Base-by-base conservation (phyloP, 2,113 vertebrate species). In the Rhinoderma darwinii region DNA sequence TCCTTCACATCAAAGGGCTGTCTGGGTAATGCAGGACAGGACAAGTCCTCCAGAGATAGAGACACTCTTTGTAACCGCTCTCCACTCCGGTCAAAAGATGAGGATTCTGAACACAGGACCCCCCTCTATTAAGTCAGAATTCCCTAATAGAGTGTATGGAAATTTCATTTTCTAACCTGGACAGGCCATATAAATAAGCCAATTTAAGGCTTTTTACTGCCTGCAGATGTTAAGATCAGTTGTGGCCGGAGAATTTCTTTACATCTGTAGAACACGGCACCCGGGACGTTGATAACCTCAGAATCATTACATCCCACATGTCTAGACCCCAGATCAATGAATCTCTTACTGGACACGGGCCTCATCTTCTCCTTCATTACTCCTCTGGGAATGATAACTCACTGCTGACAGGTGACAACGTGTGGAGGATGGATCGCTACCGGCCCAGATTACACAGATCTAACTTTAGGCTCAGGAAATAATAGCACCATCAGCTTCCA, bases 381-480 rank as follows among this genome's bases (percentile, higher is more conserved):
- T 82, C 8, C 0, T 8, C 20, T 51, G 22, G 25, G 84, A 88
- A 59, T 32, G 70, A 86, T 25, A 61, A 17, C 5, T 72, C 47
- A 30, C 75, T 87, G 75, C 85, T 61, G 77, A 88, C 89, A 89
- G 61, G 5, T 84, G 66, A 73, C 68, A 39, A 51, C 32, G 3
- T 15, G 66, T 6, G 9, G 27, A 73, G 72, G 37, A 84, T 51
- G 14, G 44, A 84, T 73, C 3, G 66, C 66, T 37, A 17, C 41
- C 37, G 66, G 11, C 27, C 10, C 20, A 47, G 32, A 54, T 73
- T 50, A 73, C 30, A 37, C 44, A 2, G 11, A 2, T 30, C 61
- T 17, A 44, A 37, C 72, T 74, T 37, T 43, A 37, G 61, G 43
- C 43, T 44, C 2, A 22, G 22, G 37, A 83, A 72, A 43, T 27